Base-by-base conservation (phyloP, 2,113 vertebrate species). In the Istiophorus platypterus region DNA sequence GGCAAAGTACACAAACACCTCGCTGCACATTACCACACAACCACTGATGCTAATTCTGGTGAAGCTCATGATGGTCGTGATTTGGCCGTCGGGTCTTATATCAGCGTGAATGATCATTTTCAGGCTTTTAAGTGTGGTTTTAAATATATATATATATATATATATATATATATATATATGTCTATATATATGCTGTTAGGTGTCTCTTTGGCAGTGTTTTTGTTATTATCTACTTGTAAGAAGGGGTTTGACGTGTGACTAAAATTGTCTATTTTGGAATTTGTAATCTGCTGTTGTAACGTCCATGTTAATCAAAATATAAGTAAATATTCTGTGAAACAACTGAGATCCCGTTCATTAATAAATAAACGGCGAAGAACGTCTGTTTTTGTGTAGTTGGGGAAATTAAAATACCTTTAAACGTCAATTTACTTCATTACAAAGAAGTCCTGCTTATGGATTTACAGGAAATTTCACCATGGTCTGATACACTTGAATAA, bases 1-100 rank as follows among this genome's bases (percentile, higher is more conserved):
- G 27, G 17, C 37, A 75, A 59, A 78, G 39, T 58, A 10, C 86
- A 77, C 64, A 58, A 63, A 64, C 59, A 20, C 14, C 13, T 72
- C 11, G 41, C 31, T 18, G 18, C 20, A 20, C 29, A 67, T 22
- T 10, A 15, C 2, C 42, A 57, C 26, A 26, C 29, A 29, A 57
- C 11, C 5, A 63, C 17, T 42, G 22, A 66, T 62, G 73, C 45
- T 39, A 1, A 14, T 77, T 42, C n/a, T 72, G 26, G 7, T 54
- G 2, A 71, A 61, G 41, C 57, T 34, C 51, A 22, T 49, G 1
- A 15, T 37, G 15, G 11, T 3, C 59, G 4, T 59, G 12, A 41
- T 49, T 14, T 20, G 54, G 17, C 5, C 66, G 58, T 20, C 3
- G 11, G 9, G 15, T 68, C 24, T 45, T 45, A 62, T 59, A 17